Evolutionary conservation across 2,888 invertebrate species (phyloP), one percentile per base, ranked within the genome.

Genomic region (Drosophila tripunctata): DNA sequence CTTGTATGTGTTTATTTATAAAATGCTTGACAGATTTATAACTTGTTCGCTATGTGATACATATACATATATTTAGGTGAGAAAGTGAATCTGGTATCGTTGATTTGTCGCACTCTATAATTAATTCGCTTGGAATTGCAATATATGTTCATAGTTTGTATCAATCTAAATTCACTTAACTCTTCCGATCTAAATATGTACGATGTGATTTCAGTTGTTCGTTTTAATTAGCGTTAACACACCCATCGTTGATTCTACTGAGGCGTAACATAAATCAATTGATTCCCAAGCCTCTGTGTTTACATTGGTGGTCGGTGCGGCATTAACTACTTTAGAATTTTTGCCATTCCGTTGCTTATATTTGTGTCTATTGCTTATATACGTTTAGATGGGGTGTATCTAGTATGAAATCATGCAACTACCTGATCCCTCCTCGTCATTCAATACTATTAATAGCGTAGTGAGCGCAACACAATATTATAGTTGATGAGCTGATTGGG

Each of bases 391-490:
- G 36, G 36, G 27, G 17, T 27, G 47, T 24, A 35, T 4, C 31
- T 12, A 35, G 31, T 47, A 66, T 70, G 67, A 64, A 77, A 62
- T 71, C 75, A 77, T 72, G 61, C 48, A 65, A 79, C 64, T 71
- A 75, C 68, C 78, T 80, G 77, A 66, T 15, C 44, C 40, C 4
- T 41, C 40, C 3, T 35, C 40, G 41, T 55, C 35, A 60, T 44
- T 6, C 45, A 0, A 47, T 41, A 51, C 57, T 73, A 74, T 73
- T 58, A 54, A 68, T 68, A 78, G 64, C 7, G 7, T 27, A 30
- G 27, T 75, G 72, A 50, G 75, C 55, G 68, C 51, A 45, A 55
- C 65, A 38, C 43, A 15, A 52, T 50, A n/a, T n/a, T n/a, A 17
- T 22, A 10, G 1, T 19, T 30, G 27, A 24, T 52, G 55, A 38